Evolutionary conservation across 2,113 vertebrate genomes (phyloP).

Genomic region (Tetrao urogallus): DNA sequence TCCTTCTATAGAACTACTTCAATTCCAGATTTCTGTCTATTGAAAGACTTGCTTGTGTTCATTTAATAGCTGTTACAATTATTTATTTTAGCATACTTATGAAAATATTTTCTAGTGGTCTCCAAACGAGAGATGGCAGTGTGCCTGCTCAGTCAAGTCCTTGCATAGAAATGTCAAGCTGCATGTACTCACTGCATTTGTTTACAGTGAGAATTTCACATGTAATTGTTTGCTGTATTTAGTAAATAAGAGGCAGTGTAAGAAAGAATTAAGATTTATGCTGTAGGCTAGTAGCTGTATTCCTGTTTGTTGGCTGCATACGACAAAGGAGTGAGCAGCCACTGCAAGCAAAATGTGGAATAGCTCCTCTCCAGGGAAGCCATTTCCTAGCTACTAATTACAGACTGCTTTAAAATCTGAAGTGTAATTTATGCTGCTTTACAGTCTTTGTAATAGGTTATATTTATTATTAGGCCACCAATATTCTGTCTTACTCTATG

Average conservation of each 20-base stretch:
- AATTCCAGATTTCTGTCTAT: neutral
- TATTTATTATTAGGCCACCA: neutral
- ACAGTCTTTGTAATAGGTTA: neutral
- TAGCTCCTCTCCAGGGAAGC: neutral
- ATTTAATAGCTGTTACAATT: neutral
- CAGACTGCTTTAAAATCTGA: neutral
- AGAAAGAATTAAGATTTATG: neutral
- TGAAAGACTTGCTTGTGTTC: neutral
- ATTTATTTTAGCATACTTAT: neutral
- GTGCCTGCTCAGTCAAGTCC: neutral
- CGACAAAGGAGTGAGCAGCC: neutral
- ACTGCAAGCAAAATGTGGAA: neutral
- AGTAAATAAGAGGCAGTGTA: neutral
- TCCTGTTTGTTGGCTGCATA: neutral
- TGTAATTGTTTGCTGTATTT: neutral
- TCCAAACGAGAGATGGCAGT: neutral
- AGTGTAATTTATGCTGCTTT: neutral
- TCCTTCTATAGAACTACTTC: neutral
- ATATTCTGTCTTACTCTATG: neutral
- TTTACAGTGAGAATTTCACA: neutral
- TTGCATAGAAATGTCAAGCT: neutral
- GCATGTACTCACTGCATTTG: neutral
- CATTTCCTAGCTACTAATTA: neutral
- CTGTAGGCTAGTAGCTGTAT: neutral
- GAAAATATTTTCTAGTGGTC: neutral